Evolutionary conservation across 2,797 vertebrate genomes (phyloP).

Genomic region (Nyctalus aviator): DNA sequence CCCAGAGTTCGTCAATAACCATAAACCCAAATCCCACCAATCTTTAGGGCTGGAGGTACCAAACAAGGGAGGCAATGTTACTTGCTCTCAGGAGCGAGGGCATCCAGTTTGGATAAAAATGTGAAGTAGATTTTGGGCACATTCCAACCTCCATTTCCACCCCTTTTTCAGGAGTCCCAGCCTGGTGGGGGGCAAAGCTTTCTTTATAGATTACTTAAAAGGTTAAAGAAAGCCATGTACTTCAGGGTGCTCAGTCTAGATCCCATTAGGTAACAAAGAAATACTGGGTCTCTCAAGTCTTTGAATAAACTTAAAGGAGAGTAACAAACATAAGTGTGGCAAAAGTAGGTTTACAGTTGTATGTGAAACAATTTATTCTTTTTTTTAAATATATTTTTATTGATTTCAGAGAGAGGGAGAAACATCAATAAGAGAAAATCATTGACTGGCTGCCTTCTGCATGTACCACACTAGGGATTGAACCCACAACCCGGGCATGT

Average conservation of each 20-base stretch:
- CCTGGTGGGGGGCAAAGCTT: neutral
- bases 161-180: neutral
- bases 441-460: too few species aligned
- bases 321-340: neutral
- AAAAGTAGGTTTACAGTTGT: neutral
- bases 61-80: neutral
- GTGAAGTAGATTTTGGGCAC: neutral
- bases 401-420: too few species aligned
- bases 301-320: neutral
- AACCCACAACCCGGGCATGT: too few species aligned
- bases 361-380: neutral
- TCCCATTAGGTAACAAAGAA: constrained; percentile 33
- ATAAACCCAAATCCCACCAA: neutral
- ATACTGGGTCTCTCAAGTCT: neutral
- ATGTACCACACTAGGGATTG: too few species aligned
- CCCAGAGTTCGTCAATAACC: neutral
- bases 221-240: neutral
- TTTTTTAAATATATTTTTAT: too few species aligned
- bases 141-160: neutral
- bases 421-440: too few species aligned
- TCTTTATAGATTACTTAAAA: neutral
- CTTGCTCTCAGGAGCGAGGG: neutral
- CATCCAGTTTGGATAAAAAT: neutral
- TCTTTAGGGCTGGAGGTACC: neutral
- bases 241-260: neutral